Percentiles rank a stretch among this genome's conserved stretches.
Conservation (phyloP, 2,797 vertebrate species). For the Nannoperca australis region DNA sequence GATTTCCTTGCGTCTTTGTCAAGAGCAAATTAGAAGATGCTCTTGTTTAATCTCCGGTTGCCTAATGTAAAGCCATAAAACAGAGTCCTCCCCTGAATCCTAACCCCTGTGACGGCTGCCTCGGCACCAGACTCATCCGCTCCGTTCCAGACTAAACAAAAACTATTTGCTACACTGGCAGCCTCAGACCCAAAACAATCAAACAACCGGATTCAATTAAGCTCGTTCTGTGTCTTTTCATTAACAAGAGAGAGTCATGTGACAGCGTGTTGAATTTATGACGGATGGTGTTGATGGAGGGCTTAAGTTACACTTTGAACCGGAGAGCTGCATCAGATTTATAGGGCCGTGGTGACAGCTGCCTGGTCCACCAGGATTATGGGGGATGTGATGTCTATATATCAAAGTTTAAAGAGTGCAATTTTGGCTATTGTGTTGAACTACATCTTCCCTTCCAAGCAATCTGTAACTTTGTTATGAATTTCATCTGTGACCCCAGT, state of each 20-base stretch:
- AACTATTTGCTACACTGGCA: slow-evolving; percentile 66
- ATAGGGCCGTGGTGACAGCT: slow-evolving; percentile 73
- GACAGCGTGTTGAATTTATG: slow-evolving; percentile 77
- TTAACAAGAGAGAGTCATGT: slow-evolving; percentile 62
- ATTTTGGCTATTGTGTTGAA: slow-evolving; percentile 48
- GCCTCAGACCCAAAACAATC: slow-evolving; percentile 75
- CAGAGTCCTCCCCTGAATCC: slow-evolving; percentile 33
- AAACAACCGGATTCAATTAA: slow-evolving; percentile 73
- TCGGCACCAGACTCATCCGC: slow-evolving; percentile 50
- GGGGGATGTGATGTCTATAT: slow-evolving; percentile 71
- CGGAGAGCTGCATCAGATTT: slow-evolving; percentile 68
- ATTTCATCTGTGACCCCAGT: slow-evolving; percentile 59
- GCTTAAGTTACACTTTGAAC: slow-evolving; percentile 72
- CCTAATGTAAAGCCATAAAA: slow-evolving; percentile 61
- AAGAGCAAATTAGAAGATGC: slow-evolving; percentile 53
- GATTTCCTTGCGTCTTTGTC: slow-evolving; percentile 53
- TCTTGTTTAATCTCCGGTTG: slow-evolving; percentile 55
- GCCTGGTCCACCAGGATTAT: slow-evolving; percentile 69
- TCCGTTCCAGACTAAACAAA: slow-evolving; percentile 75
- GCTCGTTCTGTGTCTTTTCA: slow-evolving; percentile 64
- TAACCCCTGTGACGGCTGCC: slow-evolving; percentile 51
- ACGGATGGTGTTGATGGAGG: slow-evolving; percentile 68
- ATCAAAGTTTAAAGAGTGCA: slow-evolving; percentile 72
- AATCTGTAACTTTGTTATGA: slow-evolving; percentile 62
- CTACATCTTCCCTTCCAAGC: slow-evolving; percentile 43